Percentiles rank a stretch among this genome's conserved stretches.
These are phyloP conservation scores for Elaphurus davidianus DNA, from an alignment of 2,113 vertebrate species.

Conservation along the genomic window DNA sequence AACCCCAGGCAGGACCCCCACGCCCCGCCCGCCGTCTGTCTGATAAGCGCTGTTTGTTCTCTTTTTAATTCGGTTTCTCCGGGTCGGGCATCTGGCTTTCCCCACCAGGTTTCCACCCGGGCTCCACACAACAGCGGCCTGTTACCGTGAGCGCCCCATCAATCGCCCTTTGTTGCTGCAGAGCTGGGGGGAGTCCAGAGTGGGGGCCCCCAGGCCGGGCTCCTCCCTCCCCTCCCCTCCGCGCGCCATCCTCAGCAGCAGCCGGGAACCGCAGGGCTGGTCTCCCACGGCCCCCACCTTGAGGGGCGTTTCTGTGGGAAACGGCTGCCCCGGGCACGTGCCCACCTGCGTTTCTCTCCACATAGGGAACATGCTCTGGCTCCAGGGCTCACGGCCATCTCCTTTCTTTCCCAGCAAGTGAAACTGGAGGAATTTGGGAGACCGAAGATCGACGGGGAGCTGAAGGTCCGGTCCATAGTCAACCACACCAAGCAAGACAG, in stretches of 20 bases:
- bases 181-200: not conserved
- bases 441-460: constrained; percentile 97
- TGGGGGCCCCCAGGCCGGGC: not conserved
- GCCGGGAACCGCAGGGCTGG: rapidly evolving
- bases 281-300: rapidly evolving
- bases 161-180: not conserved
- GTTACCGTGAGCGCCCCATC: rapidly evolving
- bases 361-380: rapidly evolving
- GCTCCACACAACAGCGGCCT: rapidly evolving
- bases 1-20: rapidly evolving
- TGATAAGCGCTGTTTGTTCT: rapidly evolving
- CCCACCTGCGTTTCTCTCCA: not conserved
- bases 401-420: constrained; percentile 82
- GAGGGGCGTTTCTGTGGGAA: rapidly evolving
- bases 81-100: rapidly evolving
- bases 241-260: rapidly evolving
- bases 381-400: rapidly evolving
- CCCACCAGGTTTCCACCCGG: not conserved
- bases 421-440: constrained; percentile 95
- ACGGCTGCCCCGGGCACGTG: rapidly evolving
- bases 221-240: rapidly evolving
- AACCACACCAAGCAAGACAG: constrained; percentile 98
- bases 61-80: rapidly evolving
- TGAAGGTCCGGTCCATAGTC: constrained; percentile 95
- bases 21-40: rapidly evolving